Evolutionary conservation across 2,888 invertebrate species (phyloP).

Genomic region (Pammene aurita): DNA sequence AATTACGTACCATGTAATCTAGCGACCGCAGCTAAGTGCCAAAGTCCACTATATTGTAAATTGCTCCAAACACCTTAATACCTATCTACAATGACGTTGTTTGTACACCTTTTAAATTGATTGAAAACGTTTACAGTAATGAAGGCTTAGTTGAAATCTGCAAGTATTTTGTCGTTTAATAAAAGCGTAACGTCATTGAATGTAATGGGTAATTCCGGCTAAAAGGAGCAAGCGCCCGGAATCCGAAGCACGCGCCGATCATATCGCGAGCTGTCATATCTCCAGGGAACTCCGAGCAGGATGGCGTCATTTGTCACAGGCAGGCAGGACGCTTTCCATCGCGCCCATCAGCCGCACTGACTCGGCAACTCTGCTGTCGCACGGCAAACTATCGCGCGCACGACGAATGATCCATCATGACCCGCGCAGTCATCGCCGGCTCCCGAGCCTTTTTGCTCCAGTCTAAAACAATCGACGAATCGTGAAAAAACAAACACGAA

Average conservation of each 20-base stretch:
- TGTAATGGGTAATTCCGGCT: slow-evolving; percentile 77
- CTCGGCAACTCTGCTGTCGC: slow-evolving; percentile 48
- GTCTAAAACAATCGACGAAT: slow-evolving; percentile 75
- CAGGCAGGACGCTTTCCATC: slow-evolving; percentile 55
- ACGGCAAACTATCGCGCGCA: slow-evolving; percentile 59
- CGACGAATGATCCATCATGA: slow-evolving; percentile 51
- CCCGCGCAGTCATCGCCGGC: slow-evolving; percentile 73
- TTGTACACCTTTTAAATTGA: slow-evolving; percentile 69
- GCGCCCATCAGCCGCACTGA: slow-evolving; percentile 54
- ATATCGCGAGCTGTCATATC: slow-evolving; percentile 70
- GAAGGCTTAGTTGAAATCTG: slow-evolving; percentile 68
- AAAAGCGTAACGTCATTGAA: slow-evolving; percentile 77
- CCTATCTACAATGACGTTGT: slow-evolving; percentile 62
- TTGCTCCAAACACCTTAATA: slow-evolving; percentile 59
- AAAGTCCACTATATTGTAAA: slow-evolving; percentile 46
- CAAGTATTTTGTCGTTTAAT: slow-evolving; percentile 63
- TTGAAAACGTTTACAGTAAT: slow-evolving; percentile 77
- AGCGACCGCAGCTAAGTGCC: slow-evolving; percentile 33
- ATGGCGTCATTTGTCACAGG: slow-evolving; percentile 54
- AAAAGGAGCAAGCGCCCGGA: slow-evolving; percentile 57
- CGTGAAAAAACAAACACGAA: slow-evolving; percentile 67
- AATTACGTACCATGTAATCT: slow-evolving; percentile 31
- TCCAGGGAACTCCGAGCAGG: slow-evolving; percentile 62
- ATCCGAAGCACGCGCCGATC: slow-evolving; percentile 82
- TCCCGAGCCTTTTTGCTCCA: slow-evolving; percentile 69